These are phyloP conservation scores for Phrynosoma platyrhinos DNA, from an alignment of 2,113 vertebrate species.

Conservation along the genomic window DNA sequence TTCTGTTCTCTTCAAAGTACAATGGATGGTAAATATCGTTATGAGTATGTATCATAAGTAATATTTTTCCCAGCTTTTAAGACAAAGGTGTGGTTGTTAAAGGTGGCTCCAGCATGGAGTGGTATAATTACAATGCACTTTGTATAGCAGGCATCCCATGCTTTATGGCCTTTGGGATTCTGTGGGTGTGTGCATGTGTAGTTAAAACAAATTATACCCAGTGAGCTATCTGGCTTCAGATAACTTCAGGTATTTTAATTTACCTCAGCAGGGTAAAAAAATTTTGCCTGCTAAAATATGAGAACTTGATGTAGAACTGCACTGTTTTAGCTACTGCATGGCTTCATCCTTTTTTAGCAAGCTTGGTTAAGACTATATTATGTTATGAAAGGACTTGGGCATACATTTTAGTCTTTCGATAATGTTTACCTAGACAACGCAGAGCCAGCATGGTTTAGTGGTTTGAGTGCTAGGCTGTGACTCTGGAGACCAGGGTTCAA, in stretches of 20 bases:
- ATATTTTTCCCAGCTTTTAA: conserved; percentile 16
- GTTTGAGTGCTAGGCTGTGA: too few relatives aligned
- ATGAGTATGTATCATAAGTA: not conserved
- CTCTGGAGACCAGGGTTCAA: too few relatives aligned
- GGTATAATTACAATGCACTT: not conserved
- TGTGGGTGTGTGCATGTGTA: not conserved
- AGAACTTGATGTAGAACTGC: not conserved
- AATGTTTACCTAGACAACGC: too few relatives aligned
- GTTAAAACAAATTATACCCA: conserved; percentile 5
- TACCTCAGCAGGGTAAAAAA: not conserved
- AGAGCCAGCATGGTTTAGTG: too few relatives aligned
- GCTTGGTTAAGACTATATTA: too few relatives aligned
- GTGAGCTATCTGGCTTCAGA: not conserved
- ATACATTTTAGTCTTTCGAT: too few relatives aligned
- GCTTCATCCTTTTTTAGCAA: too few relatives aligned
- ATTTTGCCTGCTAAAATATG: not conserved
- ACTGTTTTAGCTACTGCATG: not conserved
- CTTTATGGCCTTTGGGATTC: not conserved
- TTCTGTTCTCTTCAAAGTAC: not conserved
- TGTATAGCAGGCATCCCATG: not conserved
- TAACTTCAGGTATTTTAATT: not conserved
- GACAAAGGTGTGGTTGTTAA: conserved; percentile 35
- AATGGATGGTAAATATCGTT: not conserved
- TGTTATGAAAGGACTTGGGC: too few relatives aligned
- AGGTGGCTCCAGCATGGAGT: conserved; percentile 28